Base-by-base conservation (phyloP, 2,797 vertebrate genomes). In the Neosilurus mollespiculum region DNA sequence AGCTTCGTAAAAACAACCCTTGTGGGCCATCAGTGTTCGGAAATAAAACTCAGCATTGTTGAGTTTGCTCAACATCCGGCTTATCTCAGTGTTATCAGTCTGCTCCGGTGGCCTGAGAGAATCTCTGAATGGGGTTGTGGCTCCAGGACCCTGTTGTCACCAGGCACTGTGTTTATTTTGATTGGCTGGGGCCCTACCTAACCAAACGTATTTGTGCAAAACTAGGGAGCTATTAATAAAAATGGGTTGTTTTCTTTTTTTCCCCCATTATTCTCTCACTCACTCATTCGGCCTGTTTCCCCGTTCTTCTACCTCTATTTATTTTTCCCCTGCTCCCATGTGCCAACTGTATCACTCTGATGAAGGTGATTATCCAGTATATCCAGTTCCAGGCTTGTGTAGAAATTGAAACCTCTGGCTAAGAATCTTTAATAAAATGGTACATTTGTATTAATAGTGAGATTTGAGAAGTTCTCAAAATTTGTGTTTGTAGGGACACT, bases 31-130 rank as follows among this genome's bases (percentile, higher is more conserved):
- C 91, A 90, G 89, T 87, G 89, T 88, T 93, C 93, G 91, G 89
- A 93, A 92, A 92, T 92, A 92, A 92, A 59, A 93, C 90, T 88
- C 84, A 76, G 86, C 91, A 92, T 93, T 93, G 91, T 94, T 90
- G 91, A 89, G 87, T 90, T 91, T 92, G 89, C 89, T 93, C 90
- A 87, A 87, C 89, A 91, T 92, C 88, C 83, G 75, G 87, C 89
- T 93, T 91, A 92, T 93, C 90, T 84, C 90, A 88, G 88, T 84
- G 90, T 92, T 92, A 91, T 94, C 92, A 92, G 91, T 93, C 92
- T 93, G 75, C 58, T 89, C 89, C 81, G 66, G 75, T 89, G 70
- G 83, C 90, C 91, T 92, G 88, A 86, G 88, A 89, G 87, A 90
- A 89, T 92, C 88, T 90, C 80, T 91, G 88, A 90, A 85, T 90